phyloP scores from a whole-genome alignment of 2,113 vertebrate species.

The Microcebus tavaratra region DNA sequence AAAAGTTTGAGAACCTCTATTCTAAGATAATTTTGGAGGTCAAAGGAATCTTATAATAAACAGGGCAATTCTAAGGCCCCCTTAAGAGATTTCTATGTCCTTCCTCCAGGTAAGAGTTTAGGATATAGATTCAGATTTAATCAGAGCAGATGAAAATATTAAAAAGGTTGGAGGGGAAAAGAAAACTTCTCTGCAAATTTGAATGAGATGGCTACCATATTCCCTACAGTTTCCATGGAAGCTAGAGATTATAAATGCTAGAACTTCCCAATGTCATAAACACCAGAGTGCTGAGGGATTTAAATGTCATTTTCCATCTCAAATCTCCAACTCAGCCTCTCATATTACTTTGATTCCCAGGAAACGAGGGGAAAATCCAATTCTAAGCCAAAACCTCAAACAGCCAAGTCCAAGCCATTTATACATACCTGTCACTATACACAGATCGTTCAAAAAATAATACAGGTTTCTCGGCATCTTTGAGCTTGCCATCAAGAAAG shows the following conservation, averaged over 20 bases:
- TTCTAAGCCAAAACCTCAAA: background rate
- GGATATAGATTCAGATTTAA: background rate
- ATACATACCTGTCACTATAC: conserved; percentile 94
- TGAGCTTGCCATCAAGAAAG: conserved; percentile 84
- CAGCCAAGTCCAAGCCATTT: background rate
- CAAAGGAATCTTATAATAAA: conserved; percentile 3
- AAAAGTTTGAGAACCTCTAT: background rate
- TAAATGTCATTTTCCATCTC: conserved; percentile 37
- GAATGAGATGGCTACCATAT: background rate
- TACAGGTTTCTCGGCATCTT: conserved; percentile 87
- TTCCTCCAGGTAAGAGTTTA: background rate
- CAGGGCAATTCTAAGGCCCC: background rate
- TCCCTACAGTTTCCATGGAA: background rate
- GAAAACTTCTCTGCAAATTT: conserved; percentile 20
- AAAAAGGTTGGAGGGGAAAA: background rate
- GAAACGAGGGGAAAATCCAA: background rate
- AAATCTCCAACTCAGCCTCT: background rate
- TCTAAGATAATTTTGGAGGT: background rate
- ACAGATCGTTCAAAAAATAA: conserved; percentile 95
- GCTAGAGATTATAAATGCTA: background rate
- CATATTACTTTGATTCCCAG: background rate
- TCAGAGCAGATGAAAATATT: conserved; percentile 3
- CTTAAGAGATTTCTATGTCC: background rate
- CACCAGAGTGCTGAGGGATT: background rate
- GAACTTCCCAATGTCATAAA: background rate